These are phyloP conservation scores for Lutraria lutraria DNA, from an alignment of 2,888 invertebrate species.

Conservation along the genomic window DNA sequence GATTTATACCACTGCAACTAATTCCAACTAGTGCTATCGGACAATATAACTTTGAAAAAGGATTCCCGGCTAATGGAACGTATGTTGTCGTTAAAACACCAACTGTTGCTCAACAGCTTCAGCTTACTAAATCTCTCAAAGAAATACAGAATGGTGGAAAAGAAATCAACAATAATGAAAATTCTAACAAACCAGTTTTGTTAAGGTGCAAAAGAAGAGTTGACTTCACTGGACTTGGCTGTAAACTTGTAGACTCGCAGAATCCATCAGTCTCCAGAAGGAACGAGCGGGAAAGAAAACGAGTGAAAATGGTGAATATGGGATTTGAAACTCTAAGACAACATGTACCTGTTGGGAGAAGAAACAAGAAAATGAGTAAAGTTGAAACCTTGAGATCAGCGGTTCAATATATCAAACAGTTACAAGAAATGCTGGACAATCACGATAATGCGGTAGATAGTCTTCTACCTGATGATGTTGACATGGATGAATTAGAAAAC, in stretches of 20 bases:
- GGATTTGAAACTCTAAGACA: conserved; percentile 85
- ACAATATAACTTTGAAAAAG: conserved; percentile 69
- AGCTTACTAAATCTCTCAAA: conserved; percentile 75
- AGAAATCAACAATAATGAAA: conserved; percentile 57
- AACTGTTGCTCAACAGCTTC: conserved; percentile 82
- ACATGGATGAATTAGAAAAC: conserved; percentile 61
- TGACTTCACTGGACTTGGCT: conserved; percentile 81
- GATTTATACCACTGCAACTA: conserved; percentile 75
- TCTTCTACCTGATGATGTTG: conserved; percentile 52
- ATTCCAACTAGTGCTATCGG: conserved; percentile 68
- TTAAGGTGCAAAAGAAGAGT: conserved; percentile 83
- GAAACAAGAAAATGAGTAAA: conserved; percentile 86
- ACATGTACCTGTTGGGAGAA: conserved; percentile 83
- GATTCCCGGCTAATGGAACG: conserved; percentile 76
- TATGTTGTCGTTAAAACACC: conserved; percentile 79
- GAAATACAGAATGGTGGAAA: conserved; percentile 69
- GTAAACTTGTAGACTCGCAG: conserved; percentile 77
- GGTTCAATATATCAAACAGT: conserved; percentile 84
- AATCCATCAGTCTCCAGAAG: conserved; percentile 94
- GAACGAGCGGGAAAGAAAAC: conserved; percentile 97
- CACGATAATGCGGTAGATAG: conserved; percentile 45
- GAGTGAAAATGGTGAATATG: conserved; percentile 92
- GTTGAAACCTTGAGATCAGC: conserved; percentile 85
- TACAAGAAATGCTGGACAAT: conserved; percentile 75
- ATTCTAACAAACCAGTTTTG: conserved; percentile 75